phyloP scores from a whole-genome alignment of 2,888 invertebrate species.

The Clanis bilineata region DNA sequence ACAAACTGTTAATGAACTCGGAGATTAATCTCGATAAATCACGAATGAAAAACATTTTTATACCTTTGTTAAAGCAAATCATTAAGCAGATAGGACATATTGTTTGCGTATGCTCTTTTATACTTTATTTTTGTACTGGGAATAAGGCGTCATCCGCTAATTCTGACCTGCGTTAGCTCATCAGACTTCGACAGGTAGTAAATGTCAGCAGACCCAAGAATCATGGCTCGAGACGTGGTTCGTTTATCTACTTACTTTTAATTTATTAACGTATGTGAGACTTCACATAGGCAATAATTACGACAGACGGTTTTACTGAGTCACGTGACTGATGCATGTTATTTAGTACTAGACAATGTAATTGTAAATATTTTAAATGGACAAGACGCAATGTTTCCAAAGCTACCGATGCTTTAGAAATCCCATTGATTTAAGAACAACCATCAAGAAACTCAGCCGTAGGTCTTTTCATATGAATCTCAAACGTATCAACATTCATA shows the following conservation, averaged over 20 bases:
- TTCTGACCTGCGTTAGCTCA: conserved; percentile 7
- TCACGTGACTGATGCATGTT: background rate
- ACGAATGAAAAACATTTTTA: background rate
- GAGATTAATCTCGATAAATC: background rate
- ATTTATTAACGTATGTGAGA: conserved; percentile 16
- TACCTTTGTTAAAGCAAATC: conserved; percentile 1
- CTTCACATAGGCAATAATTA: background rate
- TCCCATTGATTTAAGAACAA: too few species aligned
- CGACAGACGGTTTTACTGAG: background rate
- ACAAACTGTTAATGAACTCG: background rate
- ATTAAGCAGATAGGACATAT: background rate
- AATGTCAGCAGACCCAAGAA: conserved; percentile 4
- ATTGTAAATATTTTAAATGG: background rate
- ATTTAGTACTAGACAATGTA: background rate
- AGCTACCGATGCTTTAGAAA: too few species aligned
- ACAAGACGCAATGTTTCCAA: background rate
- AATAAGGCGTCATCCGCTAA: conserved; percentile 10
- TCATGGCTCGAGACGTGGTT: conserved; percentile 10
- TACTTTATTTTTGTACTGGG: background rate
- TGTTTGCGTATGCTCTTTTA: background rate
- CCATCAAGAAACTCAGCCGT: too few species aligned
- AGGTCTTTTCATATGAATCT: background rate
- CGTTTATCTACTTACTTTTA: conserved; percentile 14
- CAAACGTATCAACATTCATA: too few species aligned
- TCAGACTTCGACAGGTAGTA: conserved; percentile 11